Conservation (phyloP, 2,888 invertebrate genomes). For the Eupithecia exiguata region DNA sequence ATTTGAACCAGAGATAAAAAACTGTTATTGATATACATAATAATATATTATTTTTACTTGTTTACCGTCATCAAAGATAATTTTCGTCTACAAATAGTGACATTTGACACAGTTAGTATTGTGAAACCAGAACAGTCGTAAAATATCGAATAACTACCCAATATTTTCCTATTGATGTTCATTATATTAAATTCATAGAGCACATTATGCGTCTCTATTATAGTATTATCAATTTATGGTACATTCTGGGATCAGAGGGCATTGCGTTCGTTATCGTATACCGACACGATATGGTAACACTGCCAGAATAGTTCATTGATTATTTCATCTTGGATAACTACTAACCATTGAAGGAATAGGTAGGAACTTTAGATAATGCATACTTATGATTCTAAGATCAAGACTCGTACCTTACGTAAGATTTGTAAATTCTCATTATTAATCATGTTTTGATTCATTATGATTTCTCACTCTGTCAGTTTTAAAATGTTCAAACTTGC, state of each 20-base stretch:
- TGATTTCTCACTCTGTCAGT: not conserved
- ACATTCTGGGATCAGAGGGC: constrained; percentile 35
- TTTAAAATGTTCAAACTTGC: not conserved
- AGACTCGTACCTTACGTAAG: not conserved
- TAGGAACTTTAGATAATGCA: not conserved
- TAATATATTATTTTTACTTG: constrained; percentile 25
- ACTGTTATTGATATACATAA: constrained; percentile 16
- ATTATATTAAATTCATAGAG: constrained; percentile 39
- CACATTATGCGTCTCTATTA: constrained; percentile 33
- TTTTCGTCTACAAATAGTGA: constrained; percentile 41
- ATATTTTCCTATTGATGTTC: constrained; percentile 42
- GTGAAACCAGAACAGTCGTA: constrained; percentile 44
- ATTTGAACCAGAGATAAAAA: constrained; percentile 3
- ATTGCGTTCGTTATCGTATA: constrained; percentile 23
- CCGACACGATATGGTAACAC: not conserved
- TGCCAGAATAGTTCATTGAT: constrained; percentile 21
- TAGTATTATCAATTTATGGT: constrained; percentile 42
- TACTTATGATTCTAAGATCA: not conserved
- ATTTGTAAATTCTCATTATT: not conserved
- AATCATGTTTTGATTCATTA: not conserved
- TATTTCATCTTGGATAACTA: not conserved
- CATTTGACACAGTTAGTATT: constrained; percentile 47
- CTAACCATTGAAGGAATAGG: not conserved
- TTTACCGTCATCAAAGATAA: constrained; percentile 31
- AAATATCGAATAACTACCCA: constrained; percentile 40